phyloP scores from a whole-genome alignment of 2,797 vertebrate species.

The Todus mexicanus region DNA sequence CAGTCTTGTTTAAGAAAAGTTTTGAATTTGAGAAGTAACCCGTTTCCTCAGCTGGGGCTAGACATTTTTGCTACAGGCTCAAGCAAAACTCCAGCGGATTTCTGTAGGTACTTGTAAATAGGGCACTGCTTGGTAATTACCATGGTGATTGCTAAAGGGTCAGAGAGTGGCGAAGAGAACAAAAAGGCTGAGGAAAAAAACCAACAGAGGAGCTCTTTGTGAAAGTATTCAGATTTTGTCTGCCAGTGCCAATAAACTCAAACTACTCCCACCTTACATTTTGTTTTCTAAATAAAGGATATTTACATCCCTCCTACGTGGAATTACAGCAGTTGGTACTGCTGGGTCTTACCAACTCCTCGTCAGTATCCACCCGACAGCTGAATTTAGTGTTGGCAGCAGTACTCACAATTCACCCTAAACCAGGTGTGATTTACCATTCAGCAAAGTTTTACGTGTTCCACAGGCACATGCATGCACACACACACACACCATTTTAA shows the following conservation, averaged over 20 bases:
- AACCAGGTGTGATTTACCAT: too few relatives aligned
- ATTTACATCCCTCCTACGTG: background rate
- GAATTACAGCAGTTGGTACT: background rate
- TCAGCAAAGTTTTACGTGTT: background rate
- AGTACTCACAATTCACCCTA: background rate
- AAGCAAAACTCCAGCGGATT: background rate
- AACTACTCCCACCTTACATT: background rate
- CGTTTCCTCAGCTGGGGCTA: background rate
- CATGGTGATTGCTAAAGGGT: slow-evolving; percentile 13
- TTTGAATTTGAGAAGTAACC: background rate
- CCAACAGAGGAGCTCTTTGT: background rate
- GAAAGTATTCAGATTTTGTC: slow-evolving; percentile 16
- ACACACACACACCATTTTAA: rapidly evolving
- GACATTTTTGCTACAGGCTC: background rate
- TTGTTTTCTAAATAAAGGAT: background rate
- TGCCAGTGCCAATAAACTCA: background rate
- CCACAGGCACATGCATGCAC: background rate
- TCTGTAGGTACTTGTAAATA: slow-evolving; percentile 10
- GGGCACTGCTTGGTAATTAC: slow-evolving; percentile 23
- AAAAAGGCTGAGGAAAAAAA: background rate
- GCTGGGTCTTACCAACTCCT: background rate
- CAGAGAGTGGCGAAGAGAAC: background rate
- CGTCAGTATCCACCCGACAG: background rate
- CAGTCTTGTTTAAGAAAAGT: background rate
- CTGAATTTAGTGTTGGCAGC: background rate